Conservation (phyloP, 2,888 invertebrate species). For the Zele albiditarsus region DNA sequence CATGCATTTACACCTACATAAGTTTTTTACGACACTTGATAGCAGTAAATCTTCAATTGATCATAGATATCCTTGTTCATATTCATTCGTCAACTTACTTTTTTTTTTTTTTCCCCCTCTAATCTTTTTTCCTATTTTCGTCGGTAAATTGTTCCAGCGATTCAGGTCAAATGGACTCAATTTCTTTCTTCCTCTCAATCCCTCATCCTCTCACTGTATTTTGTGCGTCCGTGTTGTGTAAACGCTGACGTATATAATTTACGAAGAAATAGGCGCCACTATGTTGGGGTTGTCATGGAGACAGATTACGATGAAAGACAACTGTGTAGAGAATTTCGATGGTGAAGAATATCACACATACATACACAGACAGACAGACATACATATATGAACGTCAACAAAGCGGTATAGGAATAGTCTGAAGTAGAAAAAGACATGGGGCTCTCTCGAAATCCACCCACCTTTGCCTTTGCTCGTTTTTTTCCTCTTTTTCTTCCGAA, state of each 20-base stretch:
- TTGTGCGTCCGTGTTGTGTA: constrained; percentile 24
- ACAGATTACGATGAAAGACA: constrained; percentile 61
- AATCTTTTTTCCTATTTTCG: background rate
- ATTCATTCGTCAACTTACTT: background rate
- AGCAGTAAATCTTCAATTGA: background rate
- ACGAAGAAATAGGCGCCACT: constrained; percentile 60
- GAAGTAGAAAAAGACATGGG: constrained; percentile 28
- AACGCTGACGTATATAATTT: constrained; percentile 62
- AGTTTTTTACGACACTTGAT: no score
- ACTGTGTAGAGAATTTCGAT: no score
- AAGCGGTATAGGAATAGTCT: constrained; percentile 4
- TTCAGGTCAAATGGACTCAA: constrained; percentile 46
- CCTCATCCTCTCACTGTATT: no score
- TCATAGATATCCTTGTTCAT: background rate
- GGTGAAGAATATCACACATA: no score
- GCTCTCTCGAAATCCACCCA: constrained; percentile 27
- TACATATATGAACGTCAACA: background rate
- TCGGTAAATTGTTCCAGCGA: constrained; percentile 21
- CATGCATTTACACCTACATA: no score
- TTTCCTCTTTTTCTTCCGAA: constrained; percentile 15
- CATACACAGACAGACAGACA: no score
- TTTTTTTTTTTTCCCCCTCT: background rate
- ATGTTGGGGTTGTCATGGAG: constrained; percentile 62
- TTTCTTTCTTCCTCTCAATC: background rate
- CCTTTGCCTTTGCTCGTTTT: constrained; percentile 19